A percentile compares a stretch with the other conserved stretches of the same genome.
These are phyloP conservation scores for Orthonychiurus folsomi DNA, from an alignment of 2,888 invertebrate genomes.

Conservation along the genomic window DNA sequence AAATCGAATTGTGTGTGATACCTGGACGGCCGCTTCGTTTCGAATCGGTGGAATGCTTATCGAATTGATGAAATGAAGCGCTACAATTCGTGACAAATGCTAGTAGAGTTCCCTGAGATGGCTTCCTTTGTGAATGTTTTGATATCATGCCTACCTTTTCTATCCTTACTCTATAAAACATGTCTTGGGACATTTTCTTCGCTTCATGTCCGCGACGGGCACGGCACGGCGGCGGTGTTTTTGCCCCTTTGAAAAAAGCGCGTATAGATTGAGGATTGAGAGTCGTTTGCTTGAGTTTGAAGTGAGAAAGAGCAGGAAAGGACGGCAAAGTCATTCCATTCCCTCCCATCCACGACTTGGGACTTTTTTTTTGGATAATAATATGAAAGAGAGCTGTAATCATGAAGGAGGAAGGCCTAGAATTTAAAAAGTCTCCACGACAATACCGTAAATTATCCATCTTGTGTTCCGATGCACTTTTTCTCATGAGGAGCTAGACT, in stretches of 20 bases:
- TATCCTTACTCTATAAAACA: no score
- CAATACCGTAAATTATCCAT: constrained; percentile 35
- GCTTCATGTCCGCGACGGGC: neutral
- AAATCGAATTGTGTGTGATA: no score
- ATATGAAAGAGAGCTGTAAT: constrained; percentile 33
- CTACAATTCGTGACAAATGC: neutral
- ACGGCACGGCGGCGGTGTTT: neutral
- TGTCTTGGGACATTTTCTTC: neutral
- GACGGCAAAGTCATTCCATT: constrained; percentile 9
- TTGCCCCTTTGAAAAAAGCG: neutral
- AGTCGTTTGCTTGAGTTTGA: neutral
- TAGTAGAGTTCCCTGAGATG: no score
- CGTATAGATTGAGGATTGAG: neutral
- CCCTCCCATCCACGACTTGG: constrained; percentile 25
- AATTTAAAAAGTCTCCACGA: constrained; percentile 31
- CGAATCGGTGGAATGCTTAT: neutral
- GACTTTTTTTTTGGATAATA: constrained; percentile 21
- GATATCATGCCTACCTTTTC: neutral
- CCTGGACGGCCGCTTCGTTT: no score
- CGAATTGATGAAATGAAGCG: neutral
- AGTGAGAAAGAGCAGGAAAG: constrained; percentile 2
- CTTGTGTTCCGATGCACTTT: constrained; percentile 1
- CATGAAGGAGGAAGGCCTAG: constrained; percentile 28
- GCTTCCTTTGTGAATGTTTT: neutral
- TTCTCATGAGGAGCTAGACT: constrained; percentile 1